Conservation (phyloP, 2,888 invertebrate genomes). For the Diloba caeruleocephala region DNA sequence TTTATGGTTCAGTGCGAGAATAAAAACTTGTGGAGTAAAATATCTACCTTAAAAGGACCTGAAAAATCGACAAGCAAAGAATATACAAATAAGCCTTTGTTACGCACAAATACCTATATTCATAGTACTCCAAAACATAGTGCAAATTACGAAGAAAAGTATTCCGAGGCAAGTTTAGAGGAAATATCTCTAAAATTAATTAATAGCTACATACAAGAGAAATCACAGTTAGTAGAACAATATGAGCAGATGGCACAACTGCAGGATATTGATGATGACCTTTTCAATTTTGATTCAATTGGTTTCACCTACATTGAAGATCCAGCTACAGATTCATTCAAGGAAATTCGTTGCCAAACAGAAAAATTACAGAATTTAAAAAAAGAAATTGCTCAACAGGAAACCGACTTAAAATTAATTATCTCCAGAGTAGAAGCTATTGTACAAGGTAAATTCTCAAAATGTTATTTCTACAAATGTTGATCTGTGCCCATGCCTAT, state of each 20-base stretch:
- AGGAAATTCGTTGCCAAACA: constrained; percentile 91
- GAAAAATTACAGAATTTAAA: constrained; percentile 90
- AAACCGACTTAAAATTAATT: constrained; percentile 89
- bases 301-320: constrained; percentile 90
- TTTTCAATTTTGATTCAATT: constrained; percentile 89
- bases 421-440: constrained; percentile 75
- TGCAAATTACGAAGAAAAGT: constrained; percentile 87
- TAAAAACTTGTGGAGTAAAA: constrained; percentile 93
- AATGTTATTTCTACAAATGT: too few relatives aligned
- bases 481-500: too few relatives aligned
- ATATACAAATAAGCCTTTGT: constrained; percentile 70
- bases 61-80: constrained; percentile 69
- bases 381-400: constrained; percentile 90
- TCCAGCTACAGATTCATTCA: constrained; percentile 89
- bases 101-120: constrained; percentile 90
- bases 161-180: constrained; percentile 91
- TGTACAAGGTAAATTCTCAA: constrained; percentile 65
- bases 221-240: constrained; percentile 91
- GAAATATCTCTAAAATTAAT: constrained; percentile 93
- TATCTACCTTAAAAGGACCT: constrained; percentile 86
- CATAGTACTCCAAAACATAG: constrained; percentile 91
- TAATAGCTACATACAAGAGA: constrained; percentile 91
- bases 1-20: constrained; percentile 95
- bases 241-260: constrained; percentile 91
- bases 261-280: constrained; percentile 86